Evolutionary conservation across 2,888 invertebrate genomes (phyloP).

Genomic region (Lomographa bimaculata): DNA sequence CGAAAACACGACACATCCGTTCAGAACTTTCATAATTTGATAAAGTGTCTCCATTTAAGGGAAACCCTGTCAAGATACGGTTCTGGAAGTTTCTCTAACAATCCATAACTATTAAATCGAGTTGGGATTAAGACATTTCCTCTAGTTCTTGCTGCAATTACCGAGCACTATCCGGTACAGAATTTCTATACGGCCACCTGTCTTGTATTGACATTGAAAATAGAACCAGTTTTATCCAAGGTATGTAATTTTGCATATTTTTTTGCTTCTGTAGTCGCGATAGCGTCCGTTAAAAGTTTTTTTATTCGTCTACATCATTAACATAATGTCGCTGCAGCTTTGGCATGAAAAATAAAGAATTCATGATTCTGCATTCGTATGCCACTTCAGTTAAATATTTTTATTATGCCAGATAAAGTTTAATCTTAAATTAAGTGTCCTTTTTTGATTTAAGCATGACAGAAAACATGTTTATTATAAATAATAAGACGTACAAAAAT

Average conservation of each 20-base stretch:
- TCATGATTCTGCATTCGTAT: slow-evolving; percentile 1
- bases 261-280: slow-evolving; percentile 19
- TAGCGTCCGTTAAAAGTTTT: slow-evolving; percentile 19
- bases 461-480: too few relatives aligned
- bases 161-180: slow-evolving; percentile 26
- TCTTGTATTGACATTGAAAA: slow-evolving; percentile 34
- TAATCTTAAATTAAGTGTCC: too few relatives aligned
- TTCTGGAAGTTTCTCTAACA: slow-evolving; percentile 21
- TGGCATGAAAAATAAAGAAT: slow-evolving; percentile 6
- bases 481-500: too few relatives aligned
- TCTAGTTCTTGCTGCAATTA: slow-evolving; percentile 30
- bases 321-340: slow-evolving; percentile 21
- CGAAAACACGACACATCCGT: too few relatives aligned
- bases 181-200: slow-evolving; percentile 28
- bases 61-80: slow-evolving; percentile 5
- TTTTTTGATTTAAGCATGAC: too few relatives aligned
- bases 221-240: slow-evolving; percentile 32
- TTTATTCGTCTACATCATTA: slow-evolving; percentile 22
- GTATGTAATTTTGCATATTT: slow-evolving; percentile 28
- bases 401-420: too few relatives aligned
- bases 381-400: not conserved
- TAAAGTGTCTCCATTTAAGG: slow-evolving; percentile 5
- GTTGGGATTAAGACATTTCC: slow-evolving; percentile 32
- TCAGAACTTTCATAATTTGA: too few relatives aligned
- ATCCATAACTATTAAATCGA: slow-evolving; percentile 15